These are phyloP conservation scores for Heliconius ethilla DNA, from an alignment of 2,888 invertebrate species.

Conservation along the genomic window DNA sequence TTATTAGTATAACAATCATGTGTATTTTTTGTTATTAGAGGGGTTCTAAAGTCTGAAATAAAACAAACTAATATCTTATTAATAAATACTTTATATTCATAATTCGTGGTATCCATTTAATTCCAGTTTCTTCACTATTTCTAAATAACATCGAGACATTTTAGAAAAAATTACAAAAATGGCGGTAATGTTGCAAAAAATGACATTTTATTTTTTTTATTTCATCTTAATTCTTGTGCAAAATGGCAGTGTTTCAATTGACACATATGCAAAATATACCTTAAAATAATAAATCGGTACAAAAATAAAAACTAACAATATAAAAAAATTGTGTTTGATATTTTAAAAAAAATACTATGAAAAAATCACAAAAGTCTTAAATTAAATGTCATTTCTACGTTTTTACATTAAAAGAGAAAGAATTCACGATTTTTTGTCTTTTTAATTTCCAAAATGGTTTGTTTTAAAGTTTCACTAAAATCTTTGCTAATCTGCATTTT, in stretches of 20 bases:
- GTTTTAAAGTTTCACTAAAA: slow-evolving; percentile 4
- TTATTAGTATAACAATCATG: not conserved
- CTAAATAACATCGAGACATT: slow-evolving; percentile 47
- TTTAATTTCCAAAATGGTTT: slow-evolving; percentile 32
- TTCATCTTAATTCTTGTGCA: slow-evolving; percentile 51
- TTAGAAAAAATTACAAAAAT: slow-evolving; percentile 10
- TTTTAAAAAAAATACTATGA: slow-evolving; percentile 48
- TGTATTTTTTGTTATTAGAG: slow-evolving; percentile 6
- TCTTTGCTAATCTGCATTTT: slow-evolving; percentile 24
- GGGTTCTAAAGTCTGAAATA: slow-evolving; percentile 20
- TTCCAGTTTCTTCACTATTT: slow-evolving; percentile 47
- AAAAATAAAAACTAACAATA: slow-evolving; percentile 70
- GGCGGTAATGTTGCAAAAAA: slow-evolving; percentile 9
- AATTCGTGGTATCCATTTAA: slow-evolving; percentile 54
- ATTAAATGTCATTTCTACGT: slow-evolving; percentile 43
- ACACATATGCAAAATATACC: slow-evolving; percentile 48
- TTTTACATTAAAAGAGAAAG: slow-evolving; percentile 40
- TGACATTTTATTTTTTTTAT: slow-evolving; percentile 32
- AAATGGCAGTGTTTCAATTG: slow-evolving; percentile 71
- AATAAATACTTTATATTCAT: slow-evolving; percentile 78
- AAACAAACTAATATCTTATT: slow-evolving; percentile 56
- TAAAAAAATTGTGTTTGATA: slow-evolving; percentile 46
- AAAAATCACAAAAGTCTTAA: slow-evolving; percentile 67
- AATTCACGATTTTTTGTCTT: slow-evolving; percentile 38
- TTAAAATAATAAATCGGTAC: slow-evolving; percentile 63